Evolutionary conservation across 2,797 vertebrate species (phyloP).

Genomic region (Acipenser oxyrinchus): DNA sequence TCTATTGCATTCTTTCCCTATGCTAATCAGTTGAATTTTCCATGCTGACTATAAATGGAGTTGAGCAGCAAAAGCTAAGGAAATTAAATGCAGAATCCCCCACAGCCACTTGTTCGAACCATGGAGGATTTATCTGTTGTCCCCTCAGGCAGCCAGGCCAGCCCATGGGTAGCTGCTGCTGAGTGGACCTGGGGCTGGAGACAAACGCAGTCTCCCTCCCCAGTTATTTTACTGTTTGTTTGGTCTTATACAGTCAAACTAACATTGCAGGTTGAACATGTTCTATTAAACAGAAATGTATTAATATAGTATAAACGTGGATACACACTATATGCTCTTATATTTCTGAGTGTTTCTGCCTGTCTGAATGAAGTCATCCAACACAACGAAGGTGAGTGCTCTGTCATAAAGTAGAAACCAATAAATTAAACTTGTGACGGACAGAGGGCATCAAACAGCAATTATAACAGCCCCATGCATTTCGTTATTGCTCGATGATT

Average conservation of each 20-base stretch:
- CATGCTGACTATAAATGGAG: not conserved
- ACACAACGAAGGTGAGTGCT: too few species aligned
- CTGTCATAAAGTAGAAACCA: constrained; percentile 4
- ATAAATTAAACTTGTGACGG: constrained; percentile 5
- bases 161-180: not conserved
- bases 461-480: constrained; percentile 29
- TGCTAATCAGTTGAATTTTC: not conserved
- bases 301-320: too few species aligned
- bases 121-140: not conserved
- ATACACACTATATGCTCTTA: too few species aligned
- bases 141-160: not conserved
- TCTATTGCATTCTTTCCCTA: too few species aligned
- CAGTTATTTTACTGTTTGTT: too few species aligned
- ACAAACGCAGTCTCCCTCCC: too few species aligned
- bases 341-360: too few species aligned
- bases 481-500: constrained; percentile 35
- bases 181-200: too few species aligned
- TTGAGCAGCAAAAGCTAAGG: not conserved
- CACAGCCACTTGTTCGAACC: not conserved
- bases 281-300: too few species aligned
- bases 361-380: too few species aligned
- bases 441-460: constrained; percentile 18
- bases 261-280: too few species aligned
- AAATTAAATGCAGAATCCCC: not conserved
- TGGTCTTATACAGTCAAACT: too few species aligned